Percentiles rank a stretch among this genome's conserved stretches.
These are phyloP conservation scores for Mantis religiosa DNA, from an alignment of 2,888 invertebrate genomes.

Conservation along the genomic window DNA sequence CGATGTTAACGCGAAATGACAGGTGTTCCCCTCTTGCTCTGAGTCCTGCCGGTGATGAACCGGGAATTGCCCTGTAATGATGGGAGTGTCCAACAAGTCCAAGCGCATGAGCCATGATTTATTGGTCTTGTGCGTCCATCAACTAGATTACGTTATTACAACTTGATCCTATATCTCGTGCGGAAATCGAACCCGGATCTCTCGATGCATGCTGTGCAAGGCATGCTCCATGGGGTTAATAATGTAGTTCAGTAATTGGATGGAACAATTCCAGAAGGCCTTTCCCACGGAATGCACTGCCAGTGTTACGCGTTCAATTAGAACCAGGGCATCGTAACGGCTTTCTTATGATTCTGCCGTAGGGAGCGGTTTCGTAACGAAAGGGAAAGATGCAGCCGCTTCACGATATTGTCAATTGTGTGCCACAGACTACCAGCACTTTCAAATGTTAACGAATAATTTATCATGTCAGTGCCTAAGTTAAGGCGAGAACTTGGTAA, in stretches of 20 bases:
- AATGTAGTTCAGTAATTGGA: neutral
- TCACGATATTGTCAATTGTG: no score
- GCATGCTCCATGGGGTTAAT: neutral
- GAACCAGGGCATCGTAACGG: neutral
- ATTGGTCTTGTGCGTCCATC: neutral
- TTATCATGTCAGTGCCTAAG: no score
- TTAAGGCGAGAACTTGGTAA: no score
- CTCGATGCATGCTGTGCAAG: neutral
- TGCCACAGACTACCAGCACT: no score
- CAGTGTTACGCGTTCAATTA: neutral
- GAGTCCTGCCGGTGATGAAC: neutral
- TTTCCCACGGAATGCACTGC: neutral
- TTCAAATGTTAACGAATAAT: no score
- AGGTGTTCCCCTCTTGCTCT: neutral
- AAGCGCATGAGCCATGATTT: neutral
- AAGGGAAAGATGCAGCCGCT: neutral
- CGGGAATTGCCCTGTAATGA: neutral
- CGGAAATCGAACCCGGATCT: neutral
- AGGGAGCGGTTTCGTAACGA: neutral
- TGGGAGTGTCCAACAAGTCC: neutral
- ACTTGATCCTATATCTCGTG: neutral
- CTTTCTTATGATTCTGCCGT: neutral
- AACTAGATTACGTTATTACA: neutral
- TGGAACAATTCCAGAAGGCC: neutral
- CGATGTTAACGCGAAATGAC: neutral